Evolutionary conservation across 2,888 invertebrate genomes (phyloP), one percentile per base, ranked within the genome.

Genomic region (Cephus pulcher): DNA sequence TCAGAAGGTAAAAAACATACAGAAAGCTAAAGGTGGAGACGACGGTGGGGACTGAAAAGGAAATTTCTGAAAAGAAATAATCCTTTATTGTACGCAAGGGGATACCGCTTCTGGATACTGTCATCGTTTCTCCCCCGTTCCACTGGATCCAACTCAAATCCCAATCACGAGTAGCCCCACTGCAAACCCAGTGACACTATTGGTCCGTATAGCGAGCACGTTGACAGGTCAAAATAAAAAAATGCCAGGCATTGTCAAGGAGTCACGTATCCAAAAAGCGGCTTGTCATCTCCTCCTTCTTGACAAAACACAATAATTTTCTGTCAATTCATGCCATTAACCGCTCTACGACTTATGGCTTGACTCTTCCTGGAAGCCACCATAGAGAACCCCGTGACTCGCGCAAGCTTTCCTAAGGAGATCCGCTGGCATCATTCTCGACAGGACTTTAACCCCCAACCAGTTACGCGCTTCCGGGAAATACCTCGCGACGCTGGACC

Each of bases 261-360:
- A 83, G 84, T 87, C 86, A 86, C 86, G 86, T 80, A 76, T 76
- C 74, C 23, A 77, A 80, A 82, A 86, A 86, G 74, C 83, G 83
- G 84, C 85, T 80, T 85, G 86, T 86, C 86, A 86, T 86, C 82
- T 79, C 82, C 73, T 76, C 81, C 80, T 79, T 79, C 76, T 78
- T 76, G 78, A 78, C 75, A 76, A 71, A 76, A 78, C 78, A 82
- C 81, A 56, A 80, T 81, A 81, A 77, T 81, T 85, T 85, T 82
- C 76, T 82, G 86, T 82, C 82, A 84, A 86, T 83, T 86, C 86
- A 86, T 80, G 76, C 78, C 71, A 71, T 71, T 71, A 71, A 71
- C 71, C 32, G 71, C 34, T 32, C 71, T 34, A 34, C 71, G 71
- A 33, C 71, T 32, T 34, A 32, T 34, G 32, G 71, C 71, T 32